These are phyloP conservation scores for Tenthredo notha DNA, from an alignment of 2,888 invertebrate genomes.

Conservation along the genomic window DNA sequence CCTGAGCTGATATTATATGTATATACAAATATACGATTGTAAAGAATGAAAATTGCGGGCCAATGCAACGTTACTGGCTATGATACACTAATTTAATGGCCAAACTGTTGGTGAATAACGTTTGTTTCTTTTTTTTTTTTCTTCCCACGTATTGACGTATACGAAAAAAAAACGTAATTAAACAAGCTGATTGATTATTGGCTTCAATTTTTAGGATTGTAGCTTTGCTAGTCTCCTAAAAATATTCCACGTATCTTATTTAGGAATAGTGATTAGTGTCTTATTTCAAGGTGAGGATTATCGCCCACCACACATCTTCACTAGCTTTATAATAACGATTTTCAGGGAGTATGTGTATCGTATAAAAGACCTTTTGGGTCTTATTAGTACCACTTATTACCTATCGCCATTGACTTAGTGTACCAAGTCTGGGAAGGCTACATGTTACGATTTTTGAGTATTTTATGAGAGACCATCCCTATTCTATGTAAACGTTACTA, in stretches of 20 bases:
- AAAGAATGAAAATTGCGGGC: slow-evolving; percentile 42
- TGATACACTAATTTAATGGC: slow-evolving; percentile 34
- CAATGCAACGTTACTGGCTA: slow-evolving; percentile 41
- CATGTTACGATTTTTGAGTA: slow-evolving; percentile 32
- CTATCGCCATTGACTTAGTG: slow-evolving; percentile 30
- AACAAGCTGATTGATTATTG: background rate
- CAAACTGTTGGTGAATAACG: background rate
- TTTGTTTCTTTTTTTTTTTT: background rate
- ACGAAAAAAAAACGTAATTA: background rate
- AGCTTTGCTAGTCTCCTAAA: background rate
- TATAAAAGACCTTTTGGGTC: background rate
- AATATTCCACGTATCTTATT: slow-evolving; percentile 35
- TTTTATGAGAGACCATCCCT: slow-evolving; percentile 40
- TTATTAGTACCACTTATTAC: background rate
- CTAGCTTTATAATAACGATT: background rate
- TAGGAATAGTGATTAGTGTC: slow-evolving; percentile 25
- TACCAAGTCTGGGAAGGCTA: slow-evolving; percentile 16
- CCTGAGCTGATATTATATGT: slow-evolving; percentile 14
- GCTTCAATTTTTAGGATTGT: background rate
- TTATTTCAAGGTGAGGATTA: background rate
- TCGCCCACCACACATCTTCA: background rate
- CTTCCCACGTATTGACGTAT: background rate
- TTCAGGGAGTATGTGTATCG: background rate
- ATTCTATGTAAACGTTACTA: background rate
- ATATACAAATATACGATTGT: slow-evolving; percentile 8